Conservation (phyloP, 2,888 invertebrate species). For the Polydrusus pterygomalis region DNA sequence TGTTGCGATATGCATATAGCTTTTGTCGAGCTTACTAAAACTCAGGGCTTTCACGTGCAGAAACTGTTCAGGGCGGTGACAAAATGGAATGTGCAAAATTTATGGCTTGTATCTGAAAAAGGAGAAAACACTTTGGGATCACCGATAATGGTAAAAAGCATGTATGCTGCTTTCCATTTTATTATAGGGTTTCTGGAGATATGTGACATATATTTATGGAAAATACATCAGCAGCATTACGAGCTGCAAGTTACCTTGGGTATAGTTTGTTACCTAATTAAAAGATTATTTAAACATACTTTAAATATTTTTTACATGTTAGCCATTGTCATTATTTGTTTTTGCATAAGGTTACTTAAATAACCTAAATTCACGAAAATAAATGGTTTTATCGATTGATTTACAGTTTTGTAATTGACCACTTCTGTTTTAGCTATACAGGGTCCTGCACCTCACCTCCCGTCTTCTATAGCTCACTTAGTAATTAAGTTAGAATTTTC, state of each 20-base stretch:
- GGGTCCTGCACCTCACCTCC: too few species aligned
- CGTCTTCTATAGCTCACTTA: too few species aligned
- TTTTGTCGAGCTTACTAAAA: conserved; percentile 47
- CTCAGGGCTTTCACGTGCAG: conserved; percentile 42
- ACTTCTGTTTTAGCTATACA: too few species aligned
- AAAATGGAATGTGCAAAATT: conserved; percentile 47
- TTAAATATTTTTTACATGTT: too few species aligned
- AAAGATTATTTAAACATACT: background rate
- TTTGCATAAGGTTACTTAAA: too few species aligned
- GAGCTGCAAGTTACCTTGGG: background rate
- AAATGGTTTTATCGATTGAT: too few species aligned
- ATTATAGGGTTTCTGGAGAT: conserved; percentile 17
- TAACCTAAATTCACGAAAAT: too few species aligned
- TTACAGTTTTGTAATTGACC: too few species aligned
- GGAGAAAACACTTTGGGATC: conserved; percentile 33
- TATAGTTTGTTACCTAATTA: background rate
- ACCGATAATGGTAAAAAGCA: conserved; percentile 29
- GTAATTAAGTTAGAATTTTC: too few species aligned
- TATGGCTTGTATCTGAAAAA: conserved; percentile 38
- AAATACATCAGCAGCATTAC: background rate
- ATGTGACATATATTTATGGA: conserved; percentile 13
- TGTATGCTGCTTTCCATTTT: conserved; percentile 14
- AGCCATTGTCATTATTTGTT: too few species aligned
- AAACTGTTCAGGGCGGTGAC: conserved; percentile 44
- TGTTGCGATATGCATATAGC: conserved; percentile 59